Evolutionary conservation across 2,797 vertebrate species (phyloP).

Genomic region (Pipistrellus kuhlii): DNA sequence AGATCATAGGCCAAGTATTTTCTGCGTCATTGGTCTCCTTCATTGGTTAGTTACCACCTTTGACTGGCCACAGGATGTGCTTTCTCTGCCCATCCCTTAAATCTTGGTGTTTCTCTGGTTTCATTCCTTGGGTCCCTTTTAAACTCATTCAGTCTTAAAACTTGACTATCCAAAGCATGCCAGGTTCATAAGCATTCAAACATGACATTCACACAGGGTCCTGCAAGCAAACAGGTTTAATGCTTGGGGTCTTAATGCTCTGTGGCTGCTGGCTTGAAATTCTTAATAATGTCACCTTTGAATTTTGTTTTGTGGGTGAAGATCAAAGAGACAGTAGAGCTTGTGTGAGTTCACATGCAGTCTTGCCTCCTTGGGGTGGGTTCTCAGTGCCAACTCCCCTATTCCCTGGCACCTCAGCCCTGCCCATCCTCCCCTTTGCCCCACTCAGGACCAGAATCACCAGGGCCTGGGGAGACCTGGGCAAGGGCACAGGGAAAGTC

Average conservation of each 20-base stretch:
- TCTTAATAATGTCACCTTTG: not conserved
- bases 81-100: not conserved
- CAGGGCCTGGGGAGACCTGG: not conserved
- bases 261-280: not conserved
- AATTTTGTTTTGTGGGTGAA: not conserved
- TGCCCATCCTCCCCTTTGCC: not conserved
- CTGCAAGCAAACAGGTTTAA: not conserved
- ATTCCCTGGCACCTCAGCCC: not conserved
- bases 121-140: not conserved
- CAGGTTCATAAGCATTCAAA: not conserved
- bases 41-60: not conserved
- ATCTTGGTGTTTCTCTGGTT: not conserved
- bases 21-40: not conserved
- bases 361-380: not conserved
- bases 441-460: not conserved
- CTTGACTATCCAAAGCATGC: not conserved
- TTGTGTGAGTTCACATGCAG: not conserved
- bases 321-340: not conserved
- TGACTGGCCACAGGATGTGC: not conserved
- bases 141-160: not conserved
- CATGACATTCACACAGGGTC: not conserved
- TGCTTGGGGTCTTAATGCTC: not conserved
- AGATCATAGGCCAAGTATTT: not conserved
- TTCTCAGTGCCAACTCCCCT: not conserved
- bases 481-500: not conserved